These are phyloP conservation scores for Melanostigma gelatinosum DNA, from an alignment of 2,113 vertebrate genomes.

Conservation along the genomic window DNA sequence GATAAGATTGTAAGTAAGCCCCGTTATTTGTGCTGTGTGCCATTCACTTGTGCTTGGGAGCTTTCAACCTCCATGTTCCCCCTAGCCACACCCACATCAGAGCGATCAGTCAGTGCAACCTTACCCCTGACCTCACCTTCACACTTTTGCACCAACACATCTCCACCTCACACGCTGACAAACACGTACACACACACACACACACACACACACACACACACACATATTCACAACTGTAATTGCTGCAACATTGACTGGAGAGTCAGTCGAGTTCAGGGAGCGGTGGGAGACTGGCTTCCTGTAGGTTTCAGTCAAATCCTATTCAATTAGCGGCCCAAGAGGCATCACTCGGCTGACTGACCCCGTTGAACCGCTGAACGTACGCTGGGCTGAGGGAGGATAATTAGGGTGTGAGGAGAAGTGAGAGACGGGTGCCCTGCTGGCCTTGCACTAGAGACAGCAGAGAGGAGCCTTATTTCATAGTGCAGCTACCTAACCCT, in stretches of 20 bases:
- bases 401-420: conserved; percentile 81
- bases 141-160: conserved; percentile 52
- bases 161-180: conserved; percentile 35
- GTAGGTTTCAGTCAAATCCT: conserved; percentile 43
- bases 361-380: conserved; percentile 68
- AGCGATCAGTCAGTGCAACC: conserved; percentile 39
- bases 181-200: conserved; percentile 26
- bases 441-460: conserved; percentile 55
- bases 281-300: conserved; percentile 41
- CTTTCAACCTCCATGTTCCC: conserved; percentile 2
- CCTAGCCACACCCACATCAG: conserved; percentile 17
- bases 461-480: conserved; percentile 65
- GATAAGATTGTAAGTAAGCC: conserved; percentile 89
- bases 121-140: conserved; percentile 68
- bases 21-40: conserved; percentile 33
- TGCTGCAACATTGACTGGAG: conserved; percentile 44
- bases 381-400: conserved; percentile 69
- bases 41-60: conserved; percentile 33
- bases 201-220: conserved; percentile 37
- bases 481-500: conserved; percentile 64
- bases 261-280: conserved; percentile 36
- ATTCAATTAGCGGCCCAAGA: conserved; percentile 73
- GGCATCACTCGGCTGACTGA: conserved; percentile 75
- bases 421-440: conserved; percentile 73
- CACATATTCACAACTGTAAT: conserved; percentile 57